Evolutionary conservation across 2,888 invertebrate genomes (phyloP), one percentile per base, ranked within the genome.

Genomic region (Octonoba sinensis): DNA sequence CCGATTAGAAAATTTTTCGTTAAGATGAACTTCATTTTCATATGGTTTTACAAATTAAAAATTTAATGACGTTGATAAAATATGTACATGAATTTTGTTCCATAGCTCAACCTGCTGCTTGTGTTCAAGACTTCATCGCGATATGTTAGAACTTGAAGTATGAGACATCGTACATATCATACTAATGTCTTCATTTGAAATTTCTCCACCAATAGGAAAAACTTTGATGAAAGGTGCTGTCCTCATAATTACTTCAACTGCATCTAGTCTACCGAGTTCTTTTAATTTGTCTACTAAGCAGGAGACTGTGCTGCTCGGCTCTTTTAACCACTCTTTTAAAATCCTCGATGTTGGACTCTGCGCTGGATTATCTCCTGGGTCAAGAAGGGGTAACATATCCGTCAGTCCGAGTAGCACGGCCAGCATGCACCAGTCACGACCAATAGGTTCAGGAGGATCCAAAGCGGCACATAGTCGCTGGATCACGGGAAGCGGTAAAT

Each of bases 251-350:
- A 91, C 89, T 83, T 91, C 91, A 1, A 91, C 91, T 0, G 91
- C 92, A 87, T 92, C 92, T 62, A 89, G 88, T 59, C 93, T 89
- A 69, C 91, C 92, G 85, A 93, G 88, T 84, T 91, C 91, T 84
- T 89, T 88, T 85, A 93, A 89, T 86, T 91, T 91, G 60, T 88
- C 86, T 69, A 92, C 89, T 66, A 93, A 89, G 64, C 89, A 89
- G 59, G 92, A 91, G 49, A 91, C 88, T 0, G 90, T 89, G 64
- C 85, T 86, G 36, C 86, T 84, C 2, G 88, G 87, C 62, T 88
- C 87, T 24, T 88, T 87, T 6, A 89, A 87, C 90, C 91, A 91
- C 83, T 90, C 89, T 83, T 89, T 89, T 69, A 91, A 86, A 36
- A 91, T 88, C 47, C 86, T 86, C 18, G 87, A 86, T 12, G 85